Evolutionary conservation across 35 echinoderm and acorn worm species (phyloP).

Genomic region (Lytechinus variegatus): DNA sequence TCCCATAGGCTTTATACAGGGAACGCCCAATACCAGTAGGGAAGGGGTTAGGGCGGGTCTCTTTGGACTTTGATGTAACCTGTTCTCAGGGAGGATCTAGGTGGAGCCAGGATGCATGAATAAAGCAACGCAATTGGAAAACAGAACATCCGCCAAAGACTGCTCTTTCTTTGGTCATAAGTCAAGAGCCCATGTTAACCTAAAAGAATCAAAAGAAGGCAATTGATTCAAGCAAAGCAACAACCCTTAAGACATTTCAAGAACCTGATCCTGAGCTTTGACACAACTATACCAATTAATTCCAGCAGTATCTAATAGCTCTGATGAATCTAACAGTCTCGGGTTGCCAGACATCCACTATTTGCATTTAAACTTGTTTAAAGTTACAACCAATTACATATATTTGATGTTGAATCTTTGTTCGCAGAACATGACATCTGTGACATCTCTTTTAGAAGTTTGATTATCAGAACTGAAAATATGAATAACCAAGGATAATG

Average conservation of each 20-base stretch:
- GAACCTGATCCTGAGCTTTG: not conserved
- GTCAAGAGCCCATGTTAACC: not conserved
- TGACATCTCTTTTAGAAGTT: not conserved
- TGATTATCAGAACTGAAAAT: not conserved
- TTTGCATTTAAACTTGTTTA: not conserved
- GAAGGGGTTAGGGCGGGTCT: not conserved
- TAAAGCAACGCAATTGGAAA: not conserved
- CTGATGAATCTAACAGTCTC: not conserved
- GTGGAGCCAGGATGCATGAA: not conserved
- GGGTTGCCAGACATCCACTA: not conserved
- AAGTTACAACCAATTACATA: not conserved
- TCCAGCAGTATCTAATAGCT: not conserved
- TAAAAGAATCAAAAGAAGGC: not conserved
- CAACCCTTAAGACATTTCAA: not conserved
- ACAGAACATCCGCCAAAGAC: not conserved
- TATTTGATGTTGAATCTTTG: not conserved
- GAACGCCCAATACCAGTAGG: too few species aligned
- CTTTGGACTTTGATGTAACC: not conserved
- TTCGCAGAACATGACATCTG: not conserved
- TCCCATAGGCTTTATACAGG: too few species aligned
- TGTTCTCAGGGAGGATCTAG: not conserved
- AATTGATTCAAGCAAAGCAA: not conserved
- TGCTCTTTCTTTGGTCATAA: not conserved
- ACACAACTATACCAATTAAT: not conserved
- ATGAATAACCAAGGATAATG: not conserved